Evolutionary conservation across 2,797 vertebrate species (phyloP).

Genomic region (Trematomus bernacchii): DNA sequence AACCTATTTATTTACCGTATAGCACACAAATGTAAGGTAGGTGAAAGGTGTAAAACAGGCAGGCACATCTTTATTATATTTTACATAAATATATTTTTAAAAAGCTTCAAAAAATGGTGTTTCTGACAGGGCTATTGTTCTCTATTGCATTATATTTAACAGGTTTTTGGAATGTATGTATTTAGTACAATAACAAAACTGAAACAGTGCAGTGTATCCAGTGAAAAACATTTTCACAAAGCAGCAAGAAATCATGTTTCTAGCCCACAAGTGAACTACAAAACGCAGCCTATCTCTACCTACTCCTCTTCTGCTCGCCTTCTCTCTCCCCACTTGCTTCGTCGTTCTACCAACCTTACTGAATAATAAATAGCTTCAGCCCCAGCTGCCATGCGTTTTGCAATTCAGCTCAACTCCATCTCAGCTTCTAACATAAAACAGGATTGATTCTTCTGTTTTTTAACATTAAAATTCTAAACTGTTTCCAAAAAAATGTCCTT

Average conservation of each 20-base stretch:
- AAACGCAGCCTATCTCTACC: conserved; percentile 62
- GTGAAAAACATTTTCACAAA: conserved; percentile 33
- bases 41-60: conserved; percentile 1
- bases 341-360: conserved; percentile 66
- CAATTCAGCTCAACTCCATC: conserved; percentile 65
- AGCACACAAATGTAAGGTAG: background rate
- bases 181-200: conserved; percentile 8
- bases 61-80: background rate
- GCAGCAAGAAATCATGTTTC: conserved; percentile 47
- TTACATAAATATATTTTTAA: background rate
- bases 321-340: conserved; percentile 35
- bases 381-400: conserved; percentile 70
- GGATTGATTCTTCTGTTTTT: conserved; percentile 41
- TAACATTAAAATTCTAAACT: conserved; percentile 23
- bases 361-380: conserved; percentile 79
- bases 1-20: too few relatives aligned
- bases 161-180: conserved; percentile 14
- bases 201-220: conserved; percentile 26
- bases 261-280: conserved; percentile 49
- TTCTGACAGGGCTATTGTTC: background rate
- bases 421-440: conserved; percentile 50
- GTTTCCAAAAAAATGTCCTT: conserved; percentile 19
- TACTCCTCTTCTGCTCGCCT: conserved; percentile 62
- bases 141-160: background rate
- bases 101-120: background rate